Evolutionary conservation across 1,140 invertebrate genomes (phyloP).

Genomic region (Drosophila arizonae): DNA sequence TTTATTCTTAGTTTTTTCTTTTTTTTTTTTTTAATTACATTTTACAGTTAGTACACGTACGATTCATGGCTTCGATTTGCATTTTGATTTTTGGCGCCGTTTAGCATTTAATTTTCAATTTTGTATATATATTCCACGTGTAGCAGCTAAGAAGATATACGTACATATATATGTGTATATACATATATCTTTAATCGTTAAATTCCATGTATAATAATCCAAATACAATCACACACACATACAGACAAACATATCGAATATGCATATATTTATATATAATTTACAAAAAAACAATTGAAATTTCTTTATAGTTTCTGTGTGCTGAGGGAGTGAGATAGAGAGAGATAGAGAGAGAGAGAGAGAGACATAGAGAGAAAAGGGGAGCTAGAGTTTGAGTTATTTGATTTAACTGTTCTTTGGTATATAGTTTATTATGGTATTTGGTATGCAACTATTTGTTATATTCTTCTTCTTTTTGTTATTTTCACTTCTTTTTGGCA

Average conservation of each 20-base stretch:
- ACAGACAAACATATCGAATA: conserved; percentile 26
- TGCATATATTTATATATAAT: conserved; percentile 29
- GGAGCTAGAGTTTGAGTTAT: conserved; percentile 10
- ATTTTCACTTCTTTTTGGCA: conserved; percentile 53
- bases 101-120: conserved; percentile 3
- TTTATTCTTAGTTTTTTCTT: conserved; percentile 13
- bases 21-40: conserved; percentile 49
- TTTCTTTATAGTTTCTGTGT: conserved; percentile 2
- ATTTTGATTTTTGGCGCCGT: conserved; percentile 42
- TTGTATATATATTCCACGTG: conserved; percentile 3
- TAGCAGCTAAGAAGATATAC: conserved; percentile 32
- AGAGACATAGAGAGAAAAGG: conserved; percentile 21
- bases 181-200: neutral
- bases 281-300: conserved; percentile 35
- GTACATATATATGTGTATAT: conserved; percentile 10
- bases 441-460: conserved; percentile 28
- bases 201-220: conserved; percentile 19
- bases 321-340: conserved; percentile 20
- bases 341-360: conserved; percentile 11
- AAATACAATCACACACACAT: conserved; percentile 34
- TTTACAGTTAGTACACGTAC: conserved; percentile 67
- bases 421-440: conserved; percentile 25
- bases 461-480: neutral
- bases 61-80: conserved; percentile 50
- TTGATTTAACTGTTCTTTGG: conserved; percentile 59